phyloP scores from a whole-genome alignment of 2,113 vertebrate species.

The Labrus mixtus region DNA sequence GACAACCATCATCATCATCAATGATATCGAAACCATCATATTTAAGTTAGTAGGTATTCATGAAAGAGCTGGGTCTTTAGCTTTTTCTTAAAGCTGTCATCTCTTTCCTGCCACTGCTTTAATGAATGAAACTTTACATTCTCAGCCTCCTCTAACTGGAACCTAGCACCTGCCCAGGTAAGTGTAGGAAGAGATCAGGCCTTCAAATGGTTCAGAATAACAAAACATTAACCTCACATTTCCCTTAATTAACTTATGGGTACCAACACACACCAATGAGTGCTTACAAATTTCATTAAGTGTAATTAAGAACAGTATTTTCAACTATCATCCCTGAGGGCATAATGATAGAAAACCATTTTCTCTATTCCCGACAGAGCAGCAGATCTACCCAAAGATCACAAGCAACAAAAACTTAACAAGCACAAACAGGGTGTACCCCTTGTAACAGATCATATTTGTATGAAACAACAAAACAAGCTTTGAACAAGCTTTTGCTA shows the following conservation, averaged over 20 bases:
- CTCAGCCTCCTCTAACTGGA: background rate
- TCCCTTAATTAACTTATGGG: too few relatives aligned
- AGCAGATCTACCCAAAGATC: background rate
- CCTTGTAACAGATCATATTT: background rate
- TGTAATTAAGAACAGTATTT: background rate
- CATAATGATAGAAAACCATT: background rate
- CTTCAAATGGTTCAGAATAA: background rate
- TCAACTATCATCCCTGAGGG: background rate
- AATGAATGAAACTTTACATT: background rate
- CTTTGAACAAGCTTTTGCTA: background rate
- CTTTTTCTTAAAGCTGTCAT: too few relatives aligned
- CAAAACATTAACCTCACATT: background rate
- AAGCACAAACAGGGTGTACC: background rate
- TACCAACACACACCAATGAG: background rate
- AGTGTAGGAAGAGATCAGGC: background rate
- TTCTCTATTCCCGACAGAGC: background rate
- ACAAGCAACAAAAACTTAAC: background rate
- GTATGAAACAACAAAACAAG: background rate
- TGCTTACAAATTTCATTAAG: background rate
- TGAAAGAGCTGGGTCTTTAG: too few relatives aligned
- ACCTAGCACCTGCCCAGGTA: background rate
- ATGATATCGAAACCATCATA: too few relatives aligned
- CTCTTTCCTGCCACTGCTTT: background rate
- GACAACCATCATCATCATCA: too few relatives aligned
- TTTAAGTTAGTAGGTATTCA: too few relatives aligned